Evolutionary conservation across 2,797 vertebrate species (phyloP).

Genomic region (Leptatherina wallacei): DNA sequence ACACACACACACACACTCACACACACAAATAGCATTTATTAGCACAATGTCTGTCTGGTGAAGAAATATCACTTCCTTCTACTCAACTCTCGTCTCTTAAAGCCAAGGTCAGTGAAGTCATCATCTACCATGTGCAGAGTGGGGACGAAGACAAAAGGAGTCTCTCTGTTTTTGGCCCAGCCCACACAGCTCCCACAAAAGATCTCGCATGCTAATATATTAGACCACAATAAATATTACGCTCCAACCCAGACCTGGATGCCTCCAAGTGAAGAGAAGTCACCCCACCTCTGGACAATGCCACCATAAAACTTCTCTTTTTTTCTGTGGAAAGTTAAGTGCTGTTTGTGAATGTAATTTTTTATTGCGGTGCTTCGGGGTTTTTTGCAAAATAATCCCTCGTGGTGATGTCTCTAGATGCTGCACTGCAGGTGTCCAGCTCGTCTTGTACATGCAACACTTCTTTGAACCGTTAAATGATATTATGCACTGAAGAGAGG

Average conservation of each 20-base stretch:
- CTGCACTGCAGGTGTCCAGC: neutral
- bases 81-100: neutral
- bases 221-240: neutral
- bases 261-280: neutral
- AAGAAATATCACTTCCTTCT: neutral
- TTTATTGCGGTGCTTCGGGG: no score
- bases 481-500: neutral
- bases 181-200: neutral
- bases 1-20: neutral
- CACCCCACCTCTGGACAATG: no score
- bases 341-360: no score
- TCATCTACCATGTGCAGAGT: neutral
- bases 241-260: neutral
- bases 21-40: neutral
- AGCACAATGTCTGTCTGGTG: neutral
- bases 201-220: neutral
- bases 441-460: neutral
- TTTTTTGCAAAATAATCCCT: no score
- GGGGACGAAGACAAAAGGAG: neutral
- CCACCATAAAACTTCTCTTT: no score
- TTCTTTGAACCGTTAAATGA: neutral
- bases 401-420: no score
- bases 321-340: no score
- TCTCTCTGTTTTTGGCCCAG: neutral
- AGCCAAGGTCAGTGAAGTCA: neutral